Conservation (phyloP, 2,113 vertebrate species). For the Butorides virescens region DNA sequence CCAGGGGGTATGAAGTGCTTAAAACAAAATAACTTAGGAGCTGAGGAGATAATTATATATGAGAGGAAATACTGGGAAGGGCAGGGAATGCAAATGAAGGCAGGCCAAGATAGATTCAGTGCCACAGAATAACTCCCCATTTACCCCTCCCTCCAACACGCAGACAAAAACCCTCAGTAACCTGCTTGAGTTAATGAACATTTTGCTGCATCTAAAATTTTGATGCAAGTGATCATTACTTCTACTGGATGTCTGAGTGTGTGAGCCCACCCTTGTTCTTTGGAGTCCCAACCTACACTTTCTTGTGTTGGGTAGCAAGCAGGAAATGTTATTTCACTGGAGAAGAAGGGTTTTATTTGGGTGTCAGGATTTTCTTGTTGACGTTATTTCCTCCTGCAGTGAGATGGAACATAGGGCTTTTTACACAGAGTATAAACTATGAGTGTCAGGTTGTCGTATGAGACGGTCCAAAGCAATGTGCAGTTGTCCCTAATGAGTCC, state of each 20-base stretch:
- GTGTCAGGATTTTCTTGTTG: neutral
- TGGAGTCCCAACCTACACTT: neutral
- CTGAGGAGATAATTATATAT: slow-evolving; percentile 63
- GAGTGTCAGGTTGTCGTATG: neutral
- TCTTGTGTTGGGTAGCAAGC: neutral
- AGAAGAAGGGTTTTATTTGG: neutral
- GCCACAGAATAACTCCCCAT: neutral
- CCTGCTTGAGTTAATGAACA: neutral
- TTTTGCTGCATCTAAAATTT: neutral
- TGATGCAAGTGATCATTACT: neutral
- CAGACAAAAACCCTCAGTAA: neutral
- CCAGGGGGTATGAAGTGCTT: slow-evolving; percentile 61
- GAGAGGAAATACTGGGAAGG: slow-evolving; percentile 33
- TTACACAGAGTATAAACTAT: neutral
- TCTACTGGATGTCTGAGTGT: neutral
- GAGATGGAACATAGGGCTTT: neutral
- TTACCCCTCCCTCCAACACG: neutral
- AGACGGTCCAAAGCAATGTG: neutral
- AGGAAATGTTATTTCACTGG: neutral
- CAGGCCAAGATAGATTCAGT: neutral
- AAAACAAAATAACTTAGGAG: slow-evolving; percentile 60
- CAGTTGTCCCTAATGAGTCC: neutral
- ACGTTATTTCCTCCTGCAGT: neutral
- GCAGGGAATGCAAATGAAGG: slow-evolving; percentile 39
- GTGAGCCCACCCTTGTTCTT: neutral